phyloP scores from a whole-genome alignment of 1,140 invertebrate genomes.

The Pantala flavescens region DNA sequence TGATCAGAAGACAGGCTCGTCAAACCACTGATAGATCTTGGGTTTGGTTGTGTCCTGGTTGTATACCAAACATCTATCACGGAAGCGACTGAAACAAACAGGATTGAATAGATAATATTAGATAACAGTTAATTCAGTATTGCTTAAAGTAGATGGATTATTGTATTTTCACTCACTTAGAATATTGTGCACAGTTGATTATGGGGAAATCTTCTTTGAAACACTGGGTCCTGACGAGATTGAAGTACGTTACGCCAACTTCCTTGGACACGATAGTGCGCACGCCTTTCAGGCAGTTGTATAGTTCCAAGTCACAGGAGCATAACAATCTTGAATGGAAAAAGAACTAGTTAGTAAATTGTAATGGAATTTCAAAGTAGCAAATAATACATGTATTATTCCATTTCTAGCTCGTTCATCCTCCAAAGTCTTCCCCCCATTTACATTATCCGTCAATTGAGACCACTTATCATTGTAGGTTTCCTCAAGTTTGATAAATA shows the following conservation, averaged over 20 bases:
- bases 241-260: conserved; percentile 56
- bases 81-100: conserved; percentile 29
- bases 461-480: too few relatives aligned
- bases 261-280: conserved; percentile 36
- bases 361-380: too few relatives aligned
- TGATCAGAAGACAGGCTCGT: conserved; percentile 32
- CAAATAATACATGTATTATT: too few relatives aligned
- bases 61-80: conserved; percentile 41
- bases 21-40: conserved; percentile 47
- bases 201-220: conserved; percentile 55
- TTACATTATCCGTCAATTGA: too few relatives aligned
- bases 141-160: too few relatives aligned
- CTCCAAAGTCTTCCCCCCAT: too few relatives aligned
- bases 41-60: conserved; percentile 36
- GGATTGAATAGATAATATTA: conserved; percentile 24
- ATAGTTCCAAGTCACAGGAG: conserved; percentile 55
- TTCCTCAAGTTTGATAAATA: too few relatives aligned
- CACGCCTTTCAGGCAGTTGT: conserved; percentile 47
- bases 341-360: too few relatives aligned
- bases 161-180: conserved; percentile 24
- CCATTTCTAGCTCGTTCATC: too few relatives aligned
- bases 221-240: conserved; percentile 50
- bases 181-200: conserved; percentile 40
- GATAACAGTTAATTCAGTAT: too few relatives aligned
- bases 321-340: conserved; percentile 31